These are phyloP conservation scores for Rhagium mordax DNA, from an alignment of 2,888 invertebrate genomes.

Conservation along the genomic window DNA sequence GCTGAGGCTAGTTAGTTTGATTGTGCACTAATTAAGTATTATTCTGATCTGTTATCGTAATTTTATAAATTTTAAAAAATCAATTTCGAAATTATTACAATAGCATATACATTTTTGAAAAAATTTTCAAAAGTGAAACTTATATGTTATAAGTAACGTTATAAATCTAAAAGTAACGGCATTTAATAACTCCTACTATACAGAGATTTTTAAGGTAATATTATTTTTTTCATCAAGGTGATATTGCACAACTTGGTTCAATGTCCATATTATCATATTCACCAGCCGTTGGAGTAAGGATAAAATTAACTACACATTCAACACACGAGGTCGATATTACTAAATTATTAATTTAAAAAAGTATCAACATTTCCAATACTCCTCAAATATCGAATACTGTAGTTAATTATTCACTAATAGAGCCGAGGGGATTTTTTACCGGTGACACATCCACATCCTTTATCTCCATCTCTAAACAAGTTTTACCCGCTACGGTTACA, in stretches of 20 bases:
- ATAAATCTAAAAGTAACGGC: background rate
- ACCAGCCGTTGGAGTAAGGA: background rate
- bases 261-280: background rate
- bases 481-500: background rate
- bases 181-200: background rate
- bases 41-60: too few species aligned
- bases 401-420: background rate
- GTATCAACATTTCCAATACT: background rate
- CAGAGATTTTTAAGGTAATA: background rate
- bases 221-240: background rate
- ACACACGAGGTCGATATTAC: constrained; percentile 5
- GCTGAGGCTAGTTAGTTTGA: too few species aligned
- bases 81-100: too few species aligned
- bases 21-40: too few species aligned
- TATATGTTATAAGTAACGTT: too few species aligned
- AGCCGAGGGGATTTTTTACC: background rate
- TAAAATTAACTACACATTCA: background rate
- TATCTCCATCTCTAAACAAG: background rate
- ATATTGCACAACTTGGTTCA: constrained; percentile 10
- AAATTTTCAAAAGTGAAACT: too few species aligned
- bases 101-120: too few species aligned
- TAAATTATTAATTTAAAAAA: background rate
- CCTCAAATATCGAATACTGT: background rate
- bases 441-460: background rate
- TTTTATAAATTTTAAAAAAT: too few species aligned